Base-by-base conservation (phyloP, 2,888 invertebrate genomes). In the Conchocele bisecta region DNA sequence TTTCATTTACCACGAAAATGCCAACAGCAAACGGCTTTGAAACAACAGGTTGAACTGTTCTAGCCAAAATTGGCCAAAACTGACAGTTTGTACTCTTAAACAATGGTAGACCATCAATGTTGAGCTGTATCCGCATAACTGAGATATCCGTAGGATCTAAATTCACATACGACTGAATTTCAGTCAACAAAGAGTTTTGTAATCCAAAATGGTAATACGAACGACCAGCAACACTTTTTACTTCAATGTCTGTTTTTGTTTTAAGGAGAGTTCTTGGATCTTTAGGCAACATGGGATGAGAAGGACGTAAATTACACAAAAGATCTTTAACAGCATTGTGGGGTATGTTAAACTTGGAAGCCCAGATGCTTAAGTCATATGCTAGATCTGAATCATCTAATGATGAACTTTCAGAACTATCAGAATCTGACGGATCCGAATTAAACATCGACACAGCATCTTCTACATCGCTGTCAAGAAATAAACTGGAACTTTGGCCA, bases 31-130 rank as follows among this genome's bases (percentile, higher is more conserved):
- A 69, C 24, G 69, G 69, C 24, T 58, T 35, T 6, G 51, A 50
- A 15, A 33, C 7, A 33, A 39, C n/a, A 17, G 69, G 63, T 1
- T 58, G 15, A 15, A 37, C 11, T 1, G 22, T 11, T 51, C 58
- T 53, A n/a, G 37, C 63, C 26, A 69, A 26, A 63, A 64, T 69
- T 1, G 51, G 61, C 61, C 61, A 61, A 20, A 61, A 37, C 51
- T 61, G 61, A n/a, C n/a, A 26, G 28, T 26, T 50, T 50, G 26
- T 4, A 26, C 28, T 26, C 11, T 50, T 50, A 2, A 50, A 50
- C 29, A 50, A 26, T 28, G 51, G 51, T 31, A 7, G 29, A 28
- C 51, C 51, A 50, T 26, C 51, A 26, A 50, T 50, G 28, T 28
- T 50, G 28, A 50, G 24, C 29, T 50, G 51, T 24, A 50, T 50